phyloP scores from a whole-genome alignment of 2,888 invertebrate genomes.

The Melieria crassipennis region DNA sequence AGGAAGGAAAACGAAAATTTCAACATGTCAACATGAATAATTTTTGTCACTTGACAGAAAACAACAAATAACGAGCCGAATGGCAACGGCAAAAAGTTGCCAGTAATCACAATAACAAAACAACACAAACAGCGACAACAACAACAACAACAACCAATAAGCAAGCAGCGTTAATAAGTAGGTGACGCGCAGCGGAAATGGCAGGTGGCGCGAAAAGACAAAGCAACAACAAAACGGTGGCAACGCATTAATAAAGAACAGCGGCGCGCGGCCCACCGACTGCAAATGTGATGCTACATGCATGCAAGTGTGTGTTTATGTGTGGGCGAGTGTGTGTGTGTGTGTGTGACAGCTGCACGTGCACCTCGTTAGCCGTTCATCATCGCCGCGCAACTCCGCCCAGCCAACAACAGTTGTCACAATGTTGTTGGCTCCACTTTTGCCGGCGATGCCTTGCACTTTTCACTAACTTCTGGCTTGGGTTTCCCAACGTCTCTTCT shows the following conservation, averaged over 20 bases:
- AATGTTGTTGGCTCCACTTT: too few species aligned
- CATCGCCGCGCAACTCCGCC: too few species aligned
- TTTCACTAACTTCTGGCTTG: too few species aligned
- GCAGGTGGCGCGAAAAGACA: background rate
- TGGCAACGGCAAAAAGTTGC: too few species aligned
- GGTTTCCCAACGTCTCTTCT: too few species aligned
- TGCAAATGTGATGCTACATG: background rate
- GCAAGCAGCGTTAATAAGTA: too few species aligned
- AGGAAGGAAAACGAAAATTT: background rate
- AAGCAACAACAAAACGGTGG: background rate
- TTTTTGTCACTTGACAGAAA: conserved; percentile 15
- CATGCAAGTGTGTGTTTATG: conserved; percentile 5
- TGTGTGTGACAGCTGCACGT: background rate
- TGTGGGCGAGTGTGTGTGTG: conserved; percentile 5
- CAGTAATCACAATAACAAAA: too few species aligned
- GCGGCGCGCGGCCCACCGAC: background rate
- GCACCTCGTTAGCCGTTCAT: background rate
- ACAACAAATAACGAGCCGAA: background rate
- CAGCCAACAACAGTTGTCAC: too few species aligned
- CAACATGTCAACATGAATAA: conserved; percentile 28
- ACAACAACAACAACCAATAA: conserved; percentile 9
- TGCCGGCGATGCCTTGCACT: too few species aligned
- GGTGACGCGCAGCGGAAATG: too few species aligned
- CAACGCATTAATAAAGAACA: background rate
- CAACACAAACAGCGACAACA: background rate